Base-by-base conservation (phyloP, 2,797 vertebrate species). In the Karalla daura region DNA sequence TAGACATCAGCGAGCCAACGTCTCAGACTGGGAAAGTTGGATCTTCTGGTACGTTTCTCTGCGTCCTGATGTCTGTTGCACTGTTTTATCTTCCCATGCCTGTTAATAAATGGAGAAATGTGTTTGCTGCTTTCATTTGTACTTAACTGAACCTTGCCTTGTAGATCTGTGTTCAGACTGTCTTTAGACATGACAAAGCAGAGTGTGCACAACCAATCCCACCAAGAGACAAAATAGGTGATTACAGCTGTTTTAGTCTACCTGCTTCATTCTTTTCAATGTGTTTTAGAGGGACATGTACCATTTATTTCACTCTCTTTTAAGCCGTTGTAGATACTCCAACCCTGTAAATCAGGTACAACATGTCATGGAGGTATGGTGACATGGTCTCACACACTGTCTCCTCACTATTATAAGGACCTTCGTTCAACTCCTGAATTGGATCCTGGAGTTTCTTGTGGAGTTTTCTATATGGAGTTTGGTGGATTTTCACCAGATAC, bases 71-170 rank as follows among this genome's bases (percentile, higher is more conserved):
- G 62, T 80, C 33, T 75, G 0, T 71, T 79, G 78, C 71, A 71
- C 77, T 63, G 73, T 82, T 85, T 80, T 83, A 75, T 74, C 54
- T 27, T 44, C 70, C 17, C 4, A 53, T 51, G 54, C 44, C 54
- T 88, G 51, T 70, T 67, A 87, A 83, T 88, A 89, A 90, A 88
- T 44, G 27, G 72, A 80, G 11, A 72, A 70, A 33, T 50, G 32
- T 56, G 2, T 10, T 24, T 60, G 39, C 49, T 21, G 2, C 7
- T 10, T 23, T 70, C 1, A 49, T 56, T 50, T 49, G 8, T 52
- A 9, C 2, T 4, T 0, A 3, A 2, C 14, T 10, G 8, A 7
- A 20, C 1, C 20, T 2, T 37, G 3, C 7, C 3, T 43, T 41
- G 47, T 4, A 21, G 8, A 3, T 15, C 4, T 11, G 9, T 5